Conservation (phyloP, 2,888 invertebrate genomes). For the Phymatocera aterrima region DNA sequence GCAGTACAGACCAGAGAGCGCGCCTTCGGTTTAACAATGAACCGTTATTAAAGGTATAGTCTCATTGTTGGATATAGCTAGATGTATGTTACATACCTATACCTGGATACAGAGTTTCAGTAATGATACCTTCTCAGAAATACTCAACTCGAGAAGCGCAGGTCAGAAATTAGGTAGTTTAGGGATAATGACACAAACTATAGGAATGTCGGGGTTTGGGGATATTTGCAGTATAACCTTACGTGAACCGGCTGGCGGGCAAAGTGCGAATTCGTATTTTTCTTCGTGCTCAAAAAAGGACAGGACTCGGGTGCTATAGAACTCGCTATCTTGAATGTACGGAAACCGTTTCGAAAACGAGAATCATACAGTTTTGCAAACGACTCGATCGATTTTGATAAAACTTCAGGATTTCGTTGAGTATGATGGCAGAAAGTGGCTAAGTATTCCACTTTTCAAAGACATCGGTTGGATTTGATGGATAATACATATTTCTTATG, state of each 20-base stretch:
- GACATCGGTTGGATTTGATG: too few species aligned
- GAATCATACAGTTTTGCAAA: too few species aligned
- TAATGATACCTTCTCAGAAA: slow-evolving; percentile 6
- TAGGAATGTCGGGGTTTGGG: slow-evolving; percentile 9
- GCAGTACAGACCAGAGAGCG: slow-evolving; percentile 4
- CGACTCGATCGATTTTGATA: too few species aligned
- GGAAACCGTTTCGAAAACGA: too few species aligned
- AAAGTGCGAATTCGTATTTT: neutral
- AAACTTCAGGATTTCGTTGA: too few species aligned
- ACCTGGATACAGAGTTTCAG: neutral
- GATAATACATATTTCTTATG: too few species aligned
- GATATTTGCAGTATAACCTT: slow-evolving; percentile 6
- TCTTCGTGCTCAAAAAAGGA: neutral
- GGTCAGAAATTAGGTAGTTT: slow-evolving; percentile 1
- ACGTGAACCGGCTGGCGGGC: neutral
- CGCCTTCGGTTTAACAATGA: slow-evolving; percentile 54
- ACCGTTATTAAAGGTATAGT: slow-evolving; percentile 61
- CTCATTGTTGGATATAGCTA: neutral
- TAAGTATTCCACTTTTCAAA: too few species aligned
- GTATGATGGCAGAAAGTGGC: too few species aligned
- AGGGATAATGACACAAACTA: slow-evolving; percentile 12
- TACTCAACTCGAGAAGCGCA: neutral
- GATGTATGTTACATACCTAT: neutral
- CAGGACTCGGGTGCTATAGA: neutral
- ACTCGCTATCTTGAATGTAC: too few species aligned